Evolutionary conservation across 1,140 invertebrate species (phyloP).

Genomic region (Wasmannia auropunctata): DNA sequence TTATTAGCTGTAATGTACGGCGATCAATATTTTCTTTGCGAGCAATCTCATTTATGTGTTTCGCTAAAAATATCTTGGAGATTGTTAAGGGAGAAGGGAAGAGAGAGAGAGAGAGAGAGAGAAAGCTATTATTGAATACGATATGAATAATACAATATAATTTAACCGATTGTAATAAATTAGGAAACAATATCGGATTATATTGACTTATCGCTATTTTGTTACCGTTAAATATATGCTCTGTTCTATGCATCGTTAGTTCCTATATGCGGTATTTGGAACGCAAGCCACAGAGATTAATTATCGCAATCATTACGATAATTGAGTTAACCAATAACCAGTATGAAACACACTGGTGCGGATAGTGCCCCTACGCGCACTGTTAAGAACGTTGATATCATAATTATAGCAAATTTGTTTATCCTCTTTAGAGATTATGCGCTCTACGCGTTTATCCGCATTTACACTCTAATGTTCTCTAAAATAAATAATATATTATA

Average conservation of each 20-base stretch:
- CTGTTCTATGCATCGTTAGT: slow-evolving; percentile 17
- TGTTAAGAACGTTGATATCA: slow-evolving; percentile 40
- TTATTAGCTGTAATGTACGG: not conserved
- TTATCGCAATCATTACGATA: slow-evolving; percentile 52
- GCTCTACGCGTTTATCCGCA: not conserved
- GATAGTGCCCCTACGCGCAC: slow-evolving; percentile 17
- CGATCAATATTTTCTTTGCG: not conserved
- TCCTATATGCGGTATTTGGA: slow-evolving; percentile 16
- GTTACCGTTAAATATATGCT: slow-evolving; percentile 3
- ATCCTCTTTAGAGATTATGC: slow-evolving; percentile 52
- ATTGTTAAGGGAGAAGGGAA: not conserved
- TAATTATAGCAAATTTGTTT: slow-evolving; percentile 52
- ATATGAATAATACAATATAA: not conserved
- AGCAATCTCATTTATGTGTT: not conserved
- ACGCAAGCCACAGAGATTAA: slow-evolving; percentile 52
- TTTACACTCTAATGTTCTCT: not conserved
- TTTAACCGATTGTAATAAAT: not conserved
- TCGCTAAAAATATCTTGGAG: not conserved
- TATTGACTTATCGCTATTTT: slow-evolving; percentile 35
- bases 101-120: no score
- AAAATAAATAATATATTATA: slow-evolving; percentile 27
- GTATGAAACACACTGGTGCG: slow-evolving; percentile 28
- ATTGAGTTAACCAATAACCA: slow-evolving; percentile 54
- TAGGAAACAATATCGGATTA: slow-evolving; percentile 5
- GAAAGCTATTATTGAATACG: not conserved